Percentiles rank a stretch among this genome's conserved stretches.
These are phyloP conservation scores for Eolophus roseicapilla DNA, from an alignment of 2,113 vertebrate genomes.

Conservation along the genomic window DNA sequence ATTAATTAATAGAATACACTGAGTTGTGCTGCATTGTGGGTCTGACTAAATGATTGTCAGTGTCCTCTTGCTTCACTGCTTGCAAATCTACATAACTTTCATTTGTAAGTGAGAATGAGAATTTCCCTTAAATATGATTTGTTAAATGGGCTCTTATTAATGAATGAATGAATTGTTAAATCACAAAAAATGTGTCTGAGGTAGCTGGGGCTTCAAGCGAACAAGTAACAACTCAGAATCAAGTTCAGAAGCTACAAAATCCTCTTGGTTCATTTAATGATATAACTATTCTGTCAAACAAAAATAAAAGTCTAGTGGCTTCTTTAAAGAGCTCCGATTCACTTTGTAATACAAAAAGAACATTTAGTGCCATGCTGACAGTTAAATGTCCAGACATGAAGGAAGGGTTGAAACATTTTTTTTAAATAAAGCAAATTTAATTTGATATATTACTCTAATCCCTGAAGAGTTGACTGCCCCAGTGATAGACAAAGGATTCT, in stretches of 20 bases:
- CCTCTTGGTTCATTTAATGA: constrained; percentile 36
- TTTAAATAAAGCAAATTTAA: neutral
- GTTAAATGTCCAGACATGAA: neutral
- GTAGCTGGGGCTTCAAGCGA: neutral
- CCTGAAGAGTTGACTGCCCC: neutral
- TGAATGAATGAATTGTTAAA: constrained; percentile 19
- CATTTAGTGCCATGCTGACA: neutral
- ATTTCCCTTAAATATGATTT: neutral
- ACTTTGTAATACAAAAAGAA: neutral
- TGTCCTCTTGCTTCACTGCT: neutral
- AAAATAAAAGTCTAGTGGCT: constrained; percentile 22
- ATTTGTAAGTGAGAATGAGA: neutral
- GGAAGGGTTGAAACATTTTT: neutral
- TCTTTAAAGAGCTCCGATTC: constrained; percentile 14
- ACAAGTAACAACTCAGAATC: neutral
- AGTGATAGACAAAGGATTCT: neutral
- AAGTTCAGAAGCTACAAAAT: constrained; percentile 38
- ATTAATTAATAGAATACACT: neutral
- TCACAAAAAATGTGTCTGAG: neutral
- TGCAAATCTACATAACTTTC: neutral
- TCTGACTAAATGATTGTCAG: neutral
- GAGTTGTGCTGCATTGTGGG: neutral
- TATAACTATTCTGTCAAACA: constrained; percentile 1
- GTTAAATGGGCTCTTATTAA: neutral
- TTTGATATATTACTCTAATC: neutral